Percentiles rank a stretch among this genome's conserved stretches.
phyloP scores from a whole-genome alignment of 2,113 vertebrate species.

The Campylomormyrus numenius region DNA sequence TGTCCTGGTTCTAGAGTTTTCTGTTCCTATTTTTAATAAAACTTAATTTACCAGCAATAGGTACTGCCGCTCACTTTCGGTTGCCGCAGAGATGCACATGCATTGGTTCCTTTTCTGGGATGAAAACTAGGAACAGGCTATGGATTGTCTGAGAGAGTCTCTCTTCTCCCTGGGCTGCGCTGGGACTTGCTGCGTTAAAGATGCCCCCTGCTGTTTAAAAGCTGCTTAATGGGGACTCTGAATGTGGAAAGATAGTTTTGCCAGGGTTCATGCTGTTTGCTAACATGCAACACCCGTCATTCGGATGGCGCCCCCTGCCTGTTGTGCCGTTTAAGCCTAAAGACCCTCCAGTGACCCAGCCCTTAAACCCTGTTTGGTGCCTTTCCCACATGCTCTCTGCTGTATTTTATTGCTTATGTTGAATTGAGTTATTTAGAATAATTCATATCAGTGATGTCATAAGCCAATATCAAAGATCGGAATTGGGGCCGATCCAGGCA shows the following conservation, averaged over 20 bases:
- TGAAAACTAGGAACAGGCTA: not conserved
- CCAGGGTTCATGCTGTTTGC: not conserved
- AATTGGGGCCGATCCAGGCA: not conserved
- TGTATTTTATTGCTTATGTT: not conserved
- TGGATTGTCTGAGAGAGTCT: not conserved
- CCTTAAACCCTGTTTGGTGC: not conserved
- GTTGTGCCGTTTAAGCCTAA: not conserved
- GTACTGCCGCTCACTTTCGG: not conserved
- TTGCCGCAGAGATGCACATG: not conserved
- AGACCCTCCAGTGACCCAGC: not conserved
- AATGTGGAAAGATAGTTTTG: not conserved
- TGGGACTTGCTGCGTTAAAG: not conserved
- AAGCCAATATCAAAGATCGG: not conserved
- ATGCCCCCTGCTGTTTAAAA: not conserved
- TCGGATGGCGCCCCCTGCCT: not conserved
- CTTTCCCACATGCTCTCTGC: not conserved
- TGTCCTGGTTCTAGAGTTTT: conserved; percentile 12
- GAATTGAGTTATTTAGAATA: not conserved
- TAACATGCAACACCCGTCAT: not conserved
- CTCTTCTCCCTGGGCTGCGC: not conserved
- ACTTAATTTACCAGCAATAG: not conserved
- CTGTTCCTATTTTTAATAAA: not conserved
- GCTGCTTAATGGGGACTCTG: not conserved
- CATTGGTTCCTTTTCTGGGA: not conserved
- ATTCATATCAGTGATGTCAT: not conserved